Evolutionary conservation across 2,888 invertebrate genomes (phyloP), one percentile per base, ranked within the genome.

Genomic region (Parnassius smintheus): DNA sequence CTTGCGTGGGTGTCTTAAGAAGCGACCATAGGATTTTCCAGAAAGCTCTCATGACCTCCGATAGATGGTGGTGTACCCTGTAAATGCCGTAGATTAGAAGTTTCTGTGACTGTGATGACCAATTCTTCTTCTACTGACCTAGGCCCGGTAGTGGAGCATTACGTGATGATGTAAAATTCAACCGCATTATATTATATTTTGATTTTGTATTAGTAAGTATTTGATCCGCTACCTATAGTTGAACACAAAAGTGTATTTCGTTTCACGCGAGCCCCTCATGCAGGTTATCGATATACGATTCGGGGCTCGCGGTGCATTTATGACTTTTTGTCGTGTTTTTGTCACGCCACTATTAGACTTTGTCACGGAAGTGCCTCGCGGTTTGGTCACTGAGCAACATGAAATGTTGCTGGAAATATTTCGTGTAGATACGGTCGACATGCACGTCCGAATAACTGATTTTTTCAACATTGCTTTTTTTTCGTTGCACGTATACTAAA

Each of bases 311-410:
- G 62, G 65, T 65, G 53, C 68, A 49, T 69, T 70, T 70, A 66
- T 69, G 67, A 69, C 70, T 72, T 70, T 75, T 74, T 71, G 13
- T 13, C 13, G 49, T 13, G 71, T 48, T n/a, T 72, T 69, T 68
- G 63, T 60, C 60, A 61, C 58, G 65, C 68, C 61, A 67, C 72
- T 75, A 81, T 80, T 79, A 70, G 72, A 70, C 52, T 73, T 74
- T 75, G 78, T 78, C 81, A 81, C 81, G 81, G 70, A 75, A 77
- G 65, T 49, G 35, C 45, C 49, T 25, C n/a, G 12, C 51, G 25
- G 12, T 18, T 35, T 49, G 42, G 52, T 52, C 51, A 45, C 45
- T 9, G 22, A 55, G 44, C 7, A 48, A 48, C 60, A 60, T 48
- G 60, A 56, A 56, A 56, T 25, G 25, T 49, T 25, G 41, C 3